Conservation (phyloP, 2,113 vertebrate genomes). For the Caranx ignobilis region DNA sequence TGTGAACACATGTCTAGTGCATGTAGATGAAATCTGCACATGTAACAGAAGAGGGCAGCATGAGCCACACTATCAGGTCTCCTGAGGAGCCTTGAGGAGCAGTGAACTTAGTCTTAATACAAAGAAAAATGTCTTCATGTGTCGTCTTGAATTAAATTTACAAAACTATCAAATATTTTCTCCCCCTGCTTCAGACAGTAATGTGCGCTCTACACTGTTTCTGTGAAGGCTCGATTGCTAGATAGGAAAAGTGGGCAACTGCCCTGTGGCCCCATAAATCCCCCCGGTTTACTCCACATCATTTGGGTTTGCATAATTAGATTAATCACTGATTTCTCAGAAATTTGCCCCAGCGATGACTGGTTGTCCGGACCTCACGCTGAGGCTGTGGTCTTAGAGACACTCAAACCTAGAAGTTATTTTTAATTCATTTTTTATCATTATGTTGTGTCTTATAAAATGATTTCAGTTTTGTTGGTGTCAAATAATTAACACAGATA, state of each 20-base stretch:
- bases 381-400: not conserved
- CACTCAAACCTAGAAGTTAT: too few species aligned
- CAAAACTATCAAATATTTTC: not conserved
- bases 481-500: too few species aligned
- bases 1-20: not conserved
- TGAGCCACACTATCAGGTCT: slow-evolving; percentile 14
- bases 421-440: too few species aligned
- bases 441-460: too few species aligned
- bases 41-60: slow-evolving; percentile 74
- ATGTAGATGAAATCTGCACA: slow-evolving; percentile 15
- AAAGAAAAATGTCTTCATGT: not conserved
- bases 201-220: not conserved
- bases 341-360: not conserved
- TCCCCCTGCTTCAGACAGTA: not conserved
- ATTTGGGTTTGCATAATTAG: not conserved
- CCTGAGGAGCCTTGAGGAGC: not conserved
- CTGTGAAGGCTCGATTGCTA: not conserved
- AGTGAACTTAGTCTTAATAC: not conserved
- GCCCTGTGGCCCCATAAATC: not conserved
- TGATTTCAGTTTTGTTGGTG: too few species aligned
- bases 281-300: not conserved
- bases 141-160: not conserved
- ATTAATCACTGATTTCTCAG: not conserved
- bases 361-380: not conserved
- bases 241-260: not conserved